phyloP scores from a whole-genome alignment of 2,888 invertebrate species.

The Philonicus albiceps region DNA sequence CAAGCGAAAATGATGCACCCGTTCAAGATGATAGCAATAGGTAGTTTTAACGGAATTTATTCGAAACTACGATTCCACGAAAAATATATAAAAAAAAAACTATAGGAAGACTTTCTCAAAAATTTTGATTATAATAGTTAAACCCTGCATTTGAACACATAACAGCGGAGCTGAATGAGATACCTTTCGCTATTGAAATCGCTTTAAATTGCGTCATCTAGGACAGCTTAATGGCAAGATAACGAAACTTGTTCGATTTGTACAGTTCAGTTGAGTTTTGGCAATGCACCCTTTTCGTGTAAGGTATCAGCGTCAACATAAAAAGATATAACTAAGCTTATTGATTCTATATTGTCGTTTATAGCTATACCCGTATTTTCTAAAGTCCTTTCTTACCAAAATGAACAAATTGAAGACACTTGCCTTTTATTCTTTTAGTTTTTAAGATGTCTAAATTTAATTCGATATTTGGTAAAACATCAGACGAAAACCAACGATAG shows the following conservation, averaged over 20 bases:
- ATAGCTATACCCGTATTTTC: neutral
- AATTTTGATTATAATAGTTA: neutral
- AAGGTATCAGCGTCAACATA: neutral
- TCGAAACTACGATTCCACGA: neutral
- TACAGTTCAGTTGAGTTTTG: neutral
- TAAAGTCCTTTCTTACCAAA: no score
- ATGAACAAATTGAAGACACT: no score
- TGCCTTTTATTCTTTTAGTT: no score
- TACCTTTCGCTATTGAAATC: neutral
- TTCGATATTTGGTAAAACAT: no score
- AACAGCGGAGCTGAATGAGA: neutral
- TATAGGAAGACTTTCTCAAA: neutral
- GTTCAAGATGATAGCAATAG: neutral
- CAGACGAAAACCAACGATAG: no score
- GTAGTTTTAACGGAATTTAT: neutral
- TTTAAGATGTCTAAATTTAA: no score
- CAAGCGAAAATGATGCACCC: neutral
- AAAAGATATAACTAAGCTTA: neutral
- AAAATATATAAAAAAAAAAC: neutral
- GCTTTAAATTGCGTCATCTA: neutral
- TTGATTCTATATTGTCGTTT: neutral
- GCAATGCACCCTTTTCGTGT: neutral
- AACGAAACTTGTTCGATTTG: neutral
- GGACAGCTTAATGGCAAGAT: neutral
- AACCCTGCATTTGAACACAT: neutral